Evolutionary conservation across 2,113 vertebrate species (phyloP), one percentile per base, ranked within the genome.

Genomic region (Tachysurus vachellii): DNA sequence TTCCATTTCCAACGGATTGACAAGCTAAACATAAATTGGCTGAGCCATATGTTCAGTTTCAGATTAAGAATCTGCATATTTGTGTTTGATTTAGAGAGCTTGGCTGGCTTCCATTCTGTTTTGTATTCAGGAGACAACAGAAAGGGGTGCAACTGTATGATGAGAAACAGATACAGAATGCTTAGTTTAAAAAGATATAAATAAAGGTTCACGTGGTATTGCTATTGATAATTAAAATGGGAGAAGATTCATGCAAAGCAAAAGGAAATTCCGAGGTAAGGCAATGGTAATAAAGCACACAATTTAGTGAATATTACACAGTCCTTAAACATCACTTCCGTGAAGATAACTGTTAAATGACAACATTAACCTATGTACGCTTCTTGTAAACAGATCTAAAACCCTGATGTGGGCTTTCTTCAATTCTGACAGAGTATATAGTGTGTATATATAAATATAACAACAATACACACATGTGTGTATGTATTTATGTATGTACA

Each of bases 31-130:
- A 36, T 28, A 85, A 53, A 53, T 59, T 71, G 10, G 57, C 36
- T 61, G 64, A n/a, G 26, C 50, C 62, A 62, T 50, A 86, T 76
- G 54, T 71, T 73, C 26, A 85, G 53, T 62, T 85, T 47, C 23
- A 76, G 36, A 44, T 31, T 50, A 50, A 76, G 26, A 36, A 62
- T 85, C 42, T 77, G 70, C 31, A 44, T 47, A 42, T 6, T 23
- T 57, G 23, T 61, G 71, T 62, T 71, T 76, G 68, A 79, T 66
- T 44, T 79, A 21, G 2, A 64, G 12, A 12, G 26, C 11, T 77
- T 80, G n/a, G 75, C 59, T n/a, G 11, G 59, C 2, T 64, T 50
- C 70, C 17, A 12, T 36, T 23, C 73, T 62, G 73, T 64, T 61
- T 64, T 61, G 26, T 80, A 66, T 86, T 86, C n/a, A 64, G 50